A percentile compares a stretch with the other conserved stretches of the same genome.
These are phyloP conservation scores for Dicyrtoma fusca DNA, from an alignment of 2,888 invertebrate species.

Conservation along the genomic window DNA sequence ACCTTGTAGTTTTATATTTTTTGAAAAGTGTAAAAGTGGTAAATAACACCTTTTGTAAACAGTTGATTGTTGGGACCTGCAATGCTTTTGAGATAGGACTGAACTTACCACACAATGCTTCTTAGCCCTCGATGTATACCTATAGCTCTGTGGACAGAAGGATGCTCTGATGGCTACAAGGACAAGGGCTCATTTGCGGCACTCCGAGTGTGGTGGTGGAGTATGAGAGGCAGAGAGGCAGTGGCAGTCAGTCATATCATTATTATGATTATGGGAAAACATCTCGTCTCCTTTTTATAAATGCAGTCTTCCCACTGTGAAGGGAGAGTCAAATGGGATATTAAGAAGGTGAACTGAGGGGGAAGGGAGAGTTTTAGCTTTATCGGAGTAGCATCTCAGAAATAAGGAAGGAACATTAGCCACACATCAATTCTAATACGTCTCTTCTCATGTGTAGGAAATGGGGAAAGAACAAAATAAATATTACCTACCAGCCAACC, in stretches of 20 bases:
- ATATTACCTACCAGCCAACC: neutral
- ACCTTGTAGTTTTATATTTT: no score
- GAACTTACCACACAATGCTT: no score
- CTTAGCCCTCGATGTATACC: neutral
- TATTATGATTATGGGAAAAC: slow-evolving; percentile 16
- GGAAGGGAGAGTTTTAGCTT: slow-evolving; percentile 23
- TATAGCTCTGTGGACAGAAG: neutral
- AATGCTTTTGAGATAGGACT: no score
- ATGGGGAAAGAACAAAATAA: slow-evolving; percentile 10
- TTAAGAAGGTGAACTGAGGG: slow-evolving; percentile 21
- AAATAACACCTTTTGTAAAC: no score
- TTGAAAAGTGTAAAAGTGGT: no score
- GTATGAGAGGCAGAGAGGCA: slow-evolving; percentile 4
- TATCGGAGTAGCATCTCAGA: slow-evolving; percentile 34
- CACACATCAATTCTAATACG: slow-evolving; percentile 32
- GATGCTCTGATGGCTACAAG: neutral
- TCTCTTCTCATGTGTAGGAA: neutral
- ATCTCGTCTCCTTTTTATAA: slow-evolving; percentile 17
- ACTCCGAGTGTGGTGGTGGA: neutral
- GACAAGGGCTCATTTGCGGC: neutral
- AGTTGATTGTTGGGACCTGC: no score
- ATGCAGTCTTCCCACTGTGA: slow-evolving; percentile 19
- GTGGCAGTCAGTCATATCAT: neutral
- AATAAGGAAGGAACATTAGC: slow-evolving; percentile 35
- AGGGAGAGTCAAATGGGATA: slow-evolving; percentile 27